phyloP scores from a whole-genome alignment of 2,797 vertebrate species.

The Acanthiza pusilla region DNA sequence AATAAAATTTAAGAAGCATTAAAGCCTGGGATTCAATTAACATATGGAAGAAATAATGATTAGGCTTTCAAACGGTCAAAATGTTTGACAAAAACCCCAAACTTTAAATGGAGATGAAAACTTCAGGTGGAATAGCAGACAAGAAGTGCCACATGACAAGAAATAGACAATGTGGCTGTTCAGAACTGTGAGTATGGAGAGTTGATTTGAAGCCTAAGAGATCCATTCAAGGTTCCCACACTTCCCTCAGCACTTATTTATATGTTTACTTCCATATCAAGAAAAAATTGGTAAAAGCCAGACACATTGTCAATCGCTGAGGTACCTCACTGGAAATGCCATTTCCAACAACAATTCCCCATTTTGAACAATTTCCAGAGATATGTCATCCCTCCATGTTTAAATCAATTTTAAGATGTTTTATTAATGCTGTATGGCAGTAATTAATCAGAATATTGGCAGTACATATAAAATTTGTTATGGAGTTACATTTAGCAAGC shows the following conservation, averaged over 20 bases:
- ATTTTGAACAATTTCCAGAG: background rate
- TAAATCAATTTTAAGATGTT: background rate
- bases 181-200: background rate
- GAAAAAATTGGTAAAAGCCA: background rate
- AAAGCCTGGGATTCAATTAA: background rate
- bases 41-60: background rate
- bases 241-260: background rate
- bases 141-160: background rate
- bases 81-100: background rate
- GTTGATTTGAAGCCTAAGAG: background rate
- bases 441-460: conserved; percentile 17
- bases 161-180: background rate
- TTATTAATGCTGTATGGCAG: background rate
- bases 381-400: background rate
- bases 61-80: background rate
- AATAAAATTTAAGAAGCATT: background rate
- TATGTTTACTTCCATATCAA: background rate
- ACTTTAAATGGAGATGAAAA: background rate
- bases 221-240: background rate
- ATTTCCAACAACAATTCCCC: background rate
- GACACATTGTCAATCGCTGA: background rate
- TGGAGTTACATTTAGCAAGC: background rate
- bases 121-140: background rate
- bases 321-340: background rate
- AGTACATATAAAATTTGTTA: background rate